Evolutionary conservation across 2,113 vertebrate genomes (phyloP).

Genomic region (Centropus bengalensis): DNA sequence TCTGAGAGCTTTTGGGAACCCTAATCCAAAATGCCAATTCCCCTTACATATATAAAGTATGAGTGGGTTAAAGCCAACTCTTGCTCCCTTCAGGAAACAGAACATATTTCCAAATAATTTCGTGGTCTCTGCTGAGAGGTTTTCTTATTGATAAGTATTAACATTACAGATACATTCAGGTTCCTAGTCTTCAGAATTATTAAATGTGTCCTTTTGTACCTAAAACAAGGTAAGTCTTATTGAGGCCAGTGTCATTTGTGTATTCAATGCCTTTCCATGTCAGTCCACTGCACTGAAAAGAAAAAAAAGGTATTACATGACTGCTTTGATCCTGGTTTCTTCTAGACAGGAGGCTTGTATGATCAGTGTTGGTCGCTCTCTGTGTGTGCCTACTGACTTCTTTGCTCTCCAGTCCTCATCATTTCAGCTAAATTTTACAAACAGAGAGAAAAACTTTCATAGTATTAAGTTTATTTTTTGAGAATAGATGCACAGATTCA

Average conservation of each 20-base stretch:
- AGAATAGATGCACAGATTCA: not conserved
- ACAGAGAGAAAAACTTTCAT: not conserved
- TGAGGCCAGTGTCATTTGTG: not conserved
- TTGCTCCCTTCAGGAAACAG: not conserved
- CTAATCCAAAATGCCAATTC: not conserved
- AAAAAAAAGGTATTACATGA: not conserved
- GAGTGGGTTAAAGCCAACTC: not conserved
- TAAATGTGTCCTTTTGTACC: accelerated
- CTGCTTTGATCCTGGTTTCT: not conserved
- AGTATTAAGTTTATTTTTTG: not conserved
- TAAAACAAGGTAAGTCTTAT: not conserved
- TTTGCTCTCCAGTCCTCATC: not conserved
- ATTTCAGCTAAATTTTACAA: not conserved
- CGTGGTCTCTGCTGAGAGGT: not conserved
- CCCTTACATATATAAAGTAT: not conserved
- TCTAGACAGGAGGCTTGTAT: not conserved
- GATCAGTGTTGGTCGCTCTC: not conserved
- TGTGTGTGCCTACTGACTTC: not conserved
- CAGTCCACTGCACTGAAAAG: not conserved
- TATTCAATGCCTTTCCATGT: not conserved
- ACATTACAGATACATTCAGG: not conserved
- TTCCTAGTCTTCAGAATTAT: not conserved
- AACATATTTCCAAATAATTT: not conserved
- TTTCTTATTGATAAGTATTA: not conserved
- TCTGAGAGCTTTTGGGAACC: not conserved